These are phyloP conservation scores for Telmatochromis brachygnathus DNA, from an alignment of 2,113 vertebrate genomes.

Conservation along the genomic window DNA sequence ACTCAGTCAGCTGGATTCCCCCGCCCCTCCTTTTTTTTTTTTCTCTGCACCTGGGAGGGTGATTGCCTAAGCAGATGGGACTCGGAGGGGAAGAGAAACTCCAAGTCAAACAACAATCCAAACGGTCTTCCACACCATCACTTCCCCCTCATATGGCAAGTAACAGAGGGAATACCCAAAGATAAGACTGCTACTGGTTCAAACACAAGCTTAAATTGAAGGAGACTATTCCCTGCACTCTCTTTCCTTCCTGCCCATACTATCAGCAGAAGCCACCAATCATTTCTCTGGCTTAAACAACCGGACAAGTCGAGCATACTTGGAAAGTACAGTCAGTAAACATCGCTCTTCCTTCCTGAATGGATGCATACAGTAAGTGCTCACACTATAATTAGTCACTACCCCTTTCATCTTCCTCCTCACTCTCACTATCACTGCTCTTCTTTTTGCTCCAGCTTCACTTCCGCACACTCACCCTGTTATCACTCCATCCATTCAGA, in stretches of 20 bases:
- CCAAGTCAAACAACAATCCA: slow-evolving; percentile 52
- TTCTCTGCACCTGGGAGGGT: slow-evolving; percentile 59
- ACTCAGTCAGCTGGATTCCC: slow-evolving; percentile 37
- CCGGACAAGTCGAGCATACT: slow-evolving; percentile 49
- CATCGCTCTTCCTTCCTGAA: slow-evolving; percentile 46
- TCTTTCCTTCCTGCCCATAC: neutral
- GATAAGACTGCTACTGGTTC: slow-evolving; percentile 14
- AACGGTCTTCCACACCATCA: slow-evolving; percentile 33
- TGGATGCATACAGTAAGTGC: neutral
- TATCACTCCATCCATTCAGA: slow-evolving; percentile 9
- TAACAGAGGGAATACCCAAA: slow-evolving; percentile 44
- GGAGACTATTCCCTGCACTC: neutral
- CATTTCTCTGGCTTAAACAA: slow-evolving; percentile 21
- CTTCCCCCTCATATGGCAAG: slow-evolving; percentile 35
- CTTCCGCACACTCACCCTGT: neutral
- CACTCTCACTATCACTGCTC: slow-evolving; percentile 11
- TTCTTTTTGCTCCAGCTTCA: neutral
- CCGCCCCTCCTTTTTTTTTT: neutral
- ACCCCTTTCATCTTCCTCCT: neutral
- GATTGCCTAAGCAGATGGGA: slow-evolving; percentile 66
- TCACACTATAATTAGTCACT: slow-evolving; percentile 35
- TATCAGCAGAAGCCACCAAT: slow-evolving; percentile 37
- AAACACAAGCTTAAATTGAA: neutral
- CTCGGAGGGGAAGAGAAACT: slow-evolving; percentile 47
- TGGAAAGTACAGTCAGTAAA: slow-evolving; percentile 54